Conservation (phyloP, 2,113 vertebrate species). For the Pogonocichla stellata region DNA sequence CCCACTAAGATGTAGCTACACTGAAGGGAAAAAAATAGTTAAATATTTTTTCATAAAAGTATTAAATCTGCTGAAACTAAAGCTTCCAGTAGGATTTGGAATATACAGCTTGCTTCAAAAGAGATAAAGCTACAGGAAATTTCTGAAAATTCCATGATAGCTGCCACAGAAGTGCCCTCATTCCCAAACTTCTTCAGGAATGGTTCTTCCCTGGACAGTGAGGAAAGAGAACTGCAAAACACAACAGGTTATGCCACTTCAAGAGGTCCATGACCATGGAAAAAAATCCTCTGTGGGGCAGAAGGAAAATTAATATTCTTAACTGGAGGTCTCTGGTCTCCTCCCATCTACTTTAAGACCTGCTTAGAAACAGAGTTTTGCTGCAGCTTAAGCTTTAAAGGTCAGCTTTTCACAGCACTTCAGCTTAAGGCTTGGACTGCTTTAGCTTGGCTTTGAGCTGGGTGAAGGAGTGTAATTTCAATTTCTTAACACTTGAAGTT, state of each 20-base stretch:
- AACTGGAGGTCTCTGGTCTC: background rate
- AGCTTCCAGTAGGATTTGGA: background rate
- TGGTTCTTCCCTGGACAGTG: background rate
- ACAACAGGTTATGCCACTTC: background rate
- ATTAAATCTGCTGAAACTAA: background rate
- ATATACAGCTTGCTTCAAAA: background rate
- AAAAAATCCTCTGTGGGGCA: background rate
- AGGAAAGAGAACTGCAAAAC: background rate
- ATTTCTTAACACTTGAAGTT: background rate
- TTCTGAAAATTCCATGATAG: background rate
- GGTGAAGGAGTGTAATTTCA: background rate
- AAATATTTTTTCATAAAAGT: background rate
- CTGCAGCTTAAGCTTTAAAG: background rate
- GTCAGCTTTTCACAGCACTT: background rate
- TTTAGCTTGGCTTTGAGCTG: background rate
- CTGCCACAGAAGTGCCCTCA: background rate
- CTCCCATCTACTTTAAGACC: background rate
- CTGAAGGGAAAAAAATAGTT: background rate
- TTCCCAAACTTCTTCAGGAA: background rate
- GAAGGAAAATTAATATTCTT: background rate
- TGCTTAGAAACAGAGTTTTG: background rate
- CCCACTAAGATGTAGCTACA: background rate
- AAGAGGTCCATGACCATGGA: background rate
- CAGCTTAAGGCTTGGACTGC: background rate
- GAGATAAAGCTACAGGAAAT: background rate